phyloP scores from a whole-genome alignment of 2,113 vertebrate species.

The Synchiropus splendidus region DNA sequence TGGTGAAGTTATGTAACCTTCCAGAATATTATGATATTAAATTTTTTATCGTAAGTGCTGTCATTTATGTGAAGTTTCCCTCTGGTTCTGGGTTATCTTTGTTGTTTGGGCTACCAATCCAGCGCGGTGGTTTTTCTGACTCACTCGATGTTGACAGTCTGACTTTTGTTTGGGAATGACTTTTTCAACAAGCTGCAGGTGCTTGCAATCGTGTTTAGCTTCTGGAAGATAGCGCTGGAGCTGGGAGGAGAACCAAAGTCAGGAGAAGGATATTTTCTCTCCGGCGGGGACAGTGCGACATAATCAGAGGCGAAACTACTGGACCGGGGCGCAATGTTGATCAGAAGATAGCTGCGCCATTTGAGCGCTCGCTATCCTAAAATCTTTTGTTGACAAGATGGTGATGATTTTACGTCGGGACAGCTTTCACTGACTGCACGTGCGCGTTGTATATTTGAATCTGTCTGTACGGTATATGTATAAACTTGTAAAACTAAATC shows the following conservation, averaged over 20 bases:
- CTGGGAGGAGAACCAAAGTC: constrained; percentile 5
- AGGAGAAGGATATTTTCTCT: background rate
- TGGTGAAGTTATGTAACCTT: too few species aligned
- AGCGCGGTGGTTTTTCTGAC: constrained; percentile 15
- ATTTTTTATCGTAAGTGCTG: background rate
- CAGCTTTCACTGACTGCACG: too few species aligned
- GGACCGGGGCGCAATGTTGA: too few species aligned
- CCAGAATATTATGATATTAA: too few species aligned
- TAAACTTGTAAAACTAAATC: too few species aligned
- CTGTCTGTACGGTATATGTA: too few species aligned
- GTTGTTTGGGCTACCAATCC: constrained; percentile 44
- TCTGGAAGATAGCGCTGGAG: constrained; percentile 15
- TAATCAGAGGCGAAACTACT: background rate
- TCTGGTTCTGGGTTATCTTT: constrained; percentile 9
- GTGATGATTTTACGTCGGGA: too few species aligned
- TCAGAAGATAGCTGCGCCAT: too few species aligned
- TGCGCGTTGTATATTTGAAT: too few species aligned
- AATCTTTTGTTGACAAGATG: too few species aligned
- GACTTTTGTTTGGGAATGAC: constrained; percentile 38
- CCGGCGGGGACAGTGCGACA: constrained; percentile 14
- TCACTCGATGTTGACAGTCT: constrained; percentile 28
- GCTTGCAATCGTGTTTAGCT: constrained; percentile 46
- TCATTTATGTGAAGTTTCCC: constrained; percentile 1
- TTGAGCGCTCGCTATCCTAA: too few species aligned
- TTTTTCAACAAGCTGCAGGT: constrained; percentile 42